Evolutionary conservation across 2,888 invertebrate genomes (phyloP).

Genomic region (Philopedon plagiatum): DNA sequence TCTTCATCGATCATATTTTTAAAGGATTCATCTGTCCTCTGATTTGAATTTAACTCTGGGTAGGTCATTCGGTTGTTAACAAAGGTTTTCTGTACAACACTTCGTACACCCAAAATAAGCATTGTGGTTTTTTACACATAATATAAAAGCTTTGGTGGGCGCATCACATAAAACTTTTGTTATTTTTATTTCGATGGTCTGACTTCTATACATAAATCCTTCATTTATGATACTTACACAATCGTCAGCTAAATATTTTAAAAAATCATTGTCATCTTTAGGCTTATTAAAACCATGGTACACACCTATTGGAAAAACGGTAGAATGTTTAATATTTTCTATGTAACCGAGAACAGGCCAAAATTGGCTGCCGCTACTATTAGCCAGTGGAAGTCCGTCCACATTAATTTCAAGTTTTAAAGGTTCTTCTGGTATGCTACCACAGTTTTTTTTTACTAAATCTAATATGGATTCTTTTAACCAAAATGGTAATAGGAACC

Average conservation of each 20-base stretch:
- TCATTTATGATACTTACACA: neutral
- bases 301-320: neutral
- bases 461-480: neutral
- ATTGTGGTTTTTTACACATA: neutral
- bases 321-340: neutral
- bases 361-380: neutral
- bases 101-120: constrained; percentile 2
- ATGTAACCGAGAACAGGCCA: neutral
- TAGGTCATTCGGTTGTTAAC: neutral
- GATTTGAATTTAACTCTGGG: neutral
- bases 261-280: neutral
- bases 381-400: neutral
- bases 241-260: neutral
- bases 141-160: neutral
- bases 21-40: too few relatives aligned
- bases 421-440: neutral
- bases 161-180: neutral
- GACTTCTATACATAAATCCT: neutral
- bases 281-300: constrained; percentile 1
- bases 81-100: neutral
- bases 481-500: neutral
- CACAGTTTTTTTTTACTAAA: neutral
- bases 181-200: neutral
- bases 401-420: neutral
- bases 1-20: too few relatives aligned